Conservation (phyloP, 23 tunicate species). For the Trididemnum miniatum region DNA sequence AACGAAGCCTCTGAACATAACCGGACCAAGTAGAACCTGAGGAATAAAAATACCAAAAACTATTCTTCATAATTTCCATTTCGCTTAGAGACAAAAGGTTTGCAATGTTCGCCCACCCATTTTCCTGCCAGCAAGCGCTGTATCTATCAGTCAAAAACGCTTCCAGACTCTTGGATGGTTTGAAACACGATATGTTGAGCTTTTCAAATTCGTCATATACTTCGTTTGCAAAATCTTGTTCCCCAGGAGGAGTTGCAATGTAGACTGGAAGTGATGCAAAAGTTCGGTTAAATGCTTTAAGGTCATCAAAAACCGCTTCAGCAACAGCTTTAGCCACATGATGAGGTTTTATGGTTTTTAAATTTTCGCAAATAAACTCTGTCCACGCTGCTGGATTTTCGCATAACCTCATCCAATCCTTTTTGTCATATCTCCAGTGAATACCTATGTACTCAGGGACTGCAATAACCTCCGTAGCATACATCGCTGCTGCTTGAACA, state of each 20-base stretch:
- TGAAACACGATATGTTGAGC: not conserved
- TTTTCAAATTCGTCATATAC: not conserved
- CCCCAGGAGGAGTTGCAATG: slow-evolving; percentile 8
- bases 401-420: not conserved
- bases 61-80: not conserved
- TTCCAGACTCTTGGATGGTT: not conserved
- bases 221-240: not conserved
- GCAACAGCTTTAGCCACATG: not conserved
- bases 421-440: slow-evolving; percentile 18
- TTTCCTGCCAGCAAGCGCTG: not conserved
- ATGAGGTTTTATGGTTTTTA: not conserved
- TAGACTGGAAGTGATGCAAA: not conserved
- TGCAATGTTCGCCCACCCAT: not conserved
- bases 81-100: not conserved
- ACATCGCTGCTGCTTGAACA: not conserved
- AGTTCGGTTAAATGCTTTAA: not conserved
- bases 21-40: not conserved
- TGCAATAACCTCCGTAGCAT: not conserved
- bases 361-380: not conserved
- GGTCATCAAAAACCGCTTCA: not conserved
- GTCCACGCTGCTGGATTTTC: not conserved
- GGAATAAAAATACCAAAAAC: not conserved
- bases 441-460: not conserved
- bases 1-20: not conserved
- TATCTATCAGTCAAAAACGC: not conserved